Base-by-base conservation (phyloP, 1,140 invertebrate species). In the Panagrolaimus sp. region DNA sequence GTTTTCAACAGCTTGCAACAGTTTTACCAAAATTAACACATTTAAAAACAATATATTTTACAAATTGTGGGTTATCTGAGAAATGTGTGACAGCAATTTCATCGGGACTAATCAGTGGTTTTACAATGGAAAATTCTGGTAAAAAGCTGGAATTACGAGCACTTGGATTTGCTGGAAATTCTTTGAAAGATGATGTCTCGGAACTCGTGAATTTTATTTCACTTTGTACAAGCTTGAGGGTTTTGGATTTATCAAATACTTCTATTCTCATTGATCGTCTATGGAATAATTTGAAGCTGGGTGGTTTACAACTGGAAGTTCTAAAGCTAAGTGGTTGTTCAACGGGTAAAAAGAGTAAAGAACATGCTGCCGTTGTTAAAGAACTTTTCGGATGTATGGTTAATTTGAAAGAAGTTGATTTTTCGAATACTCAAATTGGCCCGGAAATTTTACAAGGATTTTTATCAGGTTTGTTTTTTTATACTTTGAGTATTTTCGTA, bases 151-250 rank as follows among this genome's bases (percentile, higher is more conserved):
- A 79, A 67, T 42, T 78, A 7, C 42, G 53, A 27, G 53, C 69
- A 5, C 53, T 81, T 16, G 61, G 65, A 67, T 23, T 78, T n/a
- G 46, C 72, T 27, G 46, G 71, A 62, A 76, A 78, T 62, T 57
- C 51, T n/a, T 63, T 78, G 31, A 77, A 75, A 46, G 76, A 73
- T 57, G 72, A 71, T 43, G 65, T 68, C n/a, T 68, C 67, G 31
- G 71, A 81, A 67, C 46, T 70, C n/a, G 57, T 75, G 48, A 81
- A 82, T 71, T 74, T 81, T 38, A 63, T 81, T 13, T 82, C 79
- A 11, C 66, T 82, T 23, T 80, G 77, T 62, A 73, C 62, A 13
- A 70, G 69, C 9, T 66, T 81, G 9, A 65, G 81, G 16, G 31
- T 68, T 43, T 62, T 81, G 44, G 81, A 81, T 51, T 66, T 81